Evolutionary conservation across 1,140 invertebrate species (phyloP).

Genomic region (Lepidostoma basale): DNA sequence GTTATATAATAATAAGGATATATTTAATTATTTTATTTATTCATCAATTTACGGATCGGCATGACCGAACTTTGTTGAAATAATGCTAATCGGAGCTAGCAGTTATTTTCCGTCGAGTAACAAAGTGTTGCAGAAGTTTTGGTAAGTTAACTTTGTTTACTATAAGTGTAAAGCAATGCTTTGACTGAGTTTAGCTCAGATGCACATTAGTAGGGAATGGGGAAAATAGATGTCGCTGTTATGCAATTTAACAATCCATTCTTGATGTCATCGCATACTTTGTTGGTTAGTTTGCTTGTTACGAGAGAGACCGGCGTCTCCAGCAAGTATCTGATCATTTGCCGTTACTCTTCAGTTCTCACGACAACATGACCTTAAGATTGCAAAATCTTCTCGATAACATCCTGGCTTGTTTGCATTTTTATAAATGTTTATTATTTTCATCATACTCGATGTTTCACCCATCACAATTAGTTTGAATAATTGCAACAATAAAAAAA

Average conservation of each 20-base stretch:
- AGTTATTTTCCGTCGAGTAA: no score
- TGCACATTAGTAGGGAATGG: constrained; percentile 43
- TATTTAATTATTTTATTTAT: no score
- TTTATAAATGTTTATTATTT: constrained; percentile 27
- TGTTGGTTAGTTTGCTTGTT: constrained; percentile 40
- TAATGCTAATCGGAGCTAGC: no score
- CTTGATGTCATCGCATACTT: constrained; percentile 45
- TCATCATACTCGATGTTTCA: constrained; percentile 10
- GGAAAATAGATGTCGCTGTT: constrained; percentile 45
- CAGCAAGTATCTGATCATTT: constrained; percentile 25
- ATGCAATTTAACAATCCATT: constrained; percentile 46
- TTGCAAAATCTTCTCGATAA: background rate
- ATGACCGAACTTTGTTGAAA: no score
- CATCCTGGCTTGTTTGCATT: background rate
- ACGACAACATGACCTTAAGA: background rate
- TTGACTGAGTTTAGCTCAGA: constrained; percentile 40
- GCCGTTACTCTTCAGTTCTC: constrained; percentile 11
- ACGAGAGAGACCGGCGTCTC: constrained; percentile 19
- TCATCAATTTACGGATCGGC: no score
- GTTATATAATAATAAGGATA: no score
- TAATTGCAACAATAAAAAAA: background rate
- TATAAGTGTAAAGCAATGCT: constrained; percentile 31
- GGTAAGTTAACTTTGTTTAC: no score
- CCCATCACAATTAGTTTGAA: constrained; percentile 14
- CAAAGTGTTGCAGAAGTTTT: no score